Evolutionary conservation across 2,888 invertebrate genomes (phyloP).

Genomic region (Tachystola acroxantha): DNA sequence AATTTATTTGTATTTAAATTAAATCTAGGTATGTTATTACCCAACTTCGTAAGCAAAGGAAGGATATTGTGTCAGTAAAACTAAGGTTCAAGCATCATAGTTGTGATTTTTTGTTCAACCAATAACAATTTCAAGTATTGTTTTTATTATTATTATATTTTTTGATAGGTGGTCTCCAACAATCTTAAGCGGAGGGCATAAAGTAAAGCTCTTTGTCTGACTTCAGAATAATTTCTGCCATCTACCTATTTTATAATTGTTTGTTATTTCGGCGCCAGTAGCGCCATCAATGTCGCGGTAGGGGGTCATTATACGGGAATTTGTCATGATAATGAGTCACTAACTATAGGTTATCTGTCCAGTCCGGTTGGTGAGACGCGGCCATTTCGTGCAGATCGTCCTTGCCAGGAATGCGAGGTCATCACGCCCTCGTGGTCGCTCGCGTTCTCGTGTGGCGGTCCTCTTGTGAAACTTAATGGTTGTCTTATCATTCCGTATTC

Average conservation of each 20-base stretch:
- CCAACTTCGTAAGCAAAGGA: too few species aligned
- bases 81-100: too few species aligned
- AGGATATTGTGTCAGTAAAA: too few species aligned
- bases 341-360: constrained; percentile 14
- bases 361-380: constrained; percentile 29
- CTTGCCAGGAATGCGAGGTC: constrained; percentile 77
- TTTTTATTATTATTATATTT: too few species aligned
- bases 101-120: too few species aligned
- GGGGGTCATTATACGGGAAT: constrained; percentile 14
- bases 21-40: too few species aligned
- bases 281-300: not conserved
- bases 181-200: too few species aligned
- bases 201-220: too few species aligned
- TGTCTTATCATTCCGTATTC: constrained; percentile 61
- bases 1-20: too few species aligned
- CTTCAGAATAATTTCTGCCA: not conserved
- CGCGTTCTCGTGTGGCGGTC: constrained; percentile 55
- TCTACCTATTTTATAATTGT: not conserved
- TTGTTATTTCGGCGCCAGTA: constrained; percentile 1
- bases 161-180: too few species aligned
- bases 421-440: constrained; percentile 59
- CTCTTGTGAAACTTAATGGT: constrained; percentile 61
- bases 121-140: too few species aligned
- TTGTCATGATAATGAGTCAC: constrained; percentile 19
- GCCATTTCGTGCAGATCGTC: constrained; percentile 51